Evolutionary conservation across 92 coral and sea anemone species (phyloP).

Genomic region (Epizoanthus rinbou): DNA sequence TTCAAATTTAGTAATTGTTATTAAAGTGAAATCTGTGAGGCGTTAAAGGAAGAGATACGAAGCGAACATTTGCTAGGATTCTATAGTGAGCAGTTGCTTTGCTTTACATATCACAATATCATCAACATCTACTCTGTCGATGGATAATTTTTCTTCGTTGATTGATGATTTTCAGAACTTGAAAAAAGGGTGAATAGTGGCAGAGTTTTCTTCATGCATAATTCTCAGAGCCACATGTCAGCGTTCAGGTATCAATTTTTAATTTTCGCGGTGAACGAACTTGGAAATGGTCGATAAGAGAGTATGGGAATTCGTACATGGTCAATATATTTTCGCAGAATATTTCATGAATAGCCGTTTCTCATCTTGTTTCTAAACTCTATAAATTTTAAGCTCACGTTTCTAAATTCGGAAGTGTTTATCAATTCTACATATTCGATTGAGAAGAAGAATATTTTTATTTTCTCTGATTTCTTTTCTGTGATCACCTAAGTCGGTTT

Average conservation of each 20-base stretch:
- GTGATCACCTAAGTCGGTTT: slow-evolving; percentile 12
- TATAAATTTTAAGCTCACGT: neutral
- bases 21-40: slow-evolving; percentile 70
- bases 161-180: neutral
- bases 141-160: neutral
- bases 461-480: slow-evolving; percentile 44
- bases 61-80: neutral
- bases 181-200: slow-evolving; percentile 29
- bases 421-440: slow-evolving; percentile 10
- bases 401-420: slow-evolving; percentile 35
- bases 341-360: neutral
- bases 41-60: slow-evolving; percentile 62
- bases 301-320: slow-evolving; percentile 16
- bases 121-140: neutral
- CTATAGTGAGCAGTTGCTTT: neutral
- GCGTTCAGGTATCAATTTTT: slow-evolving; percentile 89
- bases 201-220: slow-evolving; percentile 74
- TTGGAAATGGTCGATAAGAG: slow-evolving; percentile 34
- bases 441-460: neutral
- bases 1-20: slow-evolving; percentile 72
- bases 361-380: neutral
- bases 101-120: neutral
- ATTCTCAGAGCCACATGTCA: slow-evolving; percentile 96
- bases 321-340: neutral
- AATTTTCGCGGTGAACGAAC: slow-evolving; percentile 64